Conservation (phyloP, 2,113 vertebrate species). For the Apistogramma diplotaenia region DNA sequence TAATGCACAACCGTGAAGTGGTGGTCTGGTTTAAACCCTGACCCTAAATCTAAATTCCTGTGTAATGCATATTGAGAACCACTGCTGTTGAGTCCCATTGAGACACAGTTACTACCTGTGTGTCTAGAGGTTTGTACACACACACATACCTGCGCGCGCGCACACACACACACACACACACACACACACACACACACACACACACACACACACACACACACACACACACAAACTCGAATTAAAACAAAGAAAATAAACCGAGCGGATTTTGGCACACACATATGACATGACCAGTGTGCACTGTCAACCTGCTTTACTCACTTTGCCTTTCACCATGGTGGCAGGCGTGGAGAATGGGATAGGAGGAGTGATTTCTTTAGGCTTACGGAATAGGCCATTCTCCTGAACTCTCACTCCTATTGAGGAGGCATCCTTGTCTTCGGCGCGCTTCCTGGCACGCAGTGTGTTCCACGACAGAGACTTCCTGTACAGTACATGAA, state of each 20-base stretch:
- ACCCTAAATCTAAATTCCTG: not conserved
- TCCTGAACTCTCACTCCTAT: constrained; percentile 86
- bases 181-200: not conserved
- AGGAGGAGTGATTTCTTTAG: constrained; percentile 80
- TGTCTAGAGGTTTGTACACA: not conserved
- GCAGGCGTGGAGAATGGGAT: constrained; percentile 78
- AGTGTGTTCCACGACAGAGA: constrained; percentile 99
- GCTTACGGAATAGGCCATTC: constrained; percentile 90
- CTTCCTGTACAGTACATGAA: constrained; percentile 91
- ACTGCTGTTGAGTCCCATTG: not conserved
- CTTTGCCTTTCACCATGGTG: constrained; percentile 90
- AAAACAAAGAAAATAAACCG: not conserved
- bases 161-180: not conserved
- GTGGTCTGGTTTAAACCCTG: not conserved
- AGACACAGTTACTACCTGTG: not conserved
- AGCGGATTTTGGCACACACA: constrained; percentile 28
- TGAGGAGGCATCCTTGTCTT: constrained; percentile 82
- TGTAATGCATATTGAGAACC: not conserved
- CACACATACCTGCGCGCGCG: no score
- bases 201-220: not conserved
- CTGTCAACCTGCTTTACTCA: constrained; percentile 84
- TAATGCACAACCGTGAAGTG: not conserved
- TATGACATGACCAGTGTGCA: constrained; percentile 40
- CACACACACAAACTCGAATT: constrained; percentile 18
- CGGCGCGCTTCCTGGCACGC: constrained; percentile 94